Evolutionary conservation across 2,797 vertebrate genomes (phyloP).

Genomic region (Xenentodon cancila): DNA sequence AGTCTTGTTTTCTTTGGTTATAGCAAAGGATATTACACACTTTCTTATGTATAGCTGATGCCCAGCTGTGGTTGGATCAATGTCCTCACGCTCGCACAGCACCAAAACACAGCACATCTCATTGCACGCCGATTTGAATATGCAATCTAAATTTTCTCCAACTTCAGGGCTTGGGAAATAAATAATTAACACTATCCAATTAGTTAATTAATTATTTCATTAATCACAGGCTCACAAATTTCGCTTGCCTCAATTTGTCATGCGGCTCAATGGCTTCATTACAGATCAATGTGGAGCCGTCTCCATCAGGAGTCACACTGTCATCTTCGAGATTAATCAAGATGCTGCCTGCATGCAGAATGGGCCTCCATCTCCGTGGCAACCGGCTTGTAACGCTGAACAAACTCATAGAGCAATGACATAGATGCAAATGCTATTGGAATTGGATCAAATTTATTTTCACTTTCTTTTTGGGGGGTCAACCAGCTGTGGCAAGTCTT

Average conservation of each 20-base stretch:
- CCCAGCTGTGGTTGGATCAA: slow-evolving; percentile 16
- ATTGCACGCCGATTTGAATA: slow-evolving; percentile 39
- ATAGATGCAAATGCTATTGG: slow-evolving; percentile 16
- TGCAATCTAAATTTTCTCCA: slow-evolving; percentile 60
- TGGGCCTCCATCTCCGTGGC: slow-evolving; percentile 59
- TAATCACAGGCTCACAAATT: slow-evolving; percentile 77
- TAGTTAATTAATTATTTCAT: slow-evolving; percentile 80
- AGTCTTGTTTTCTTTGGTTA: no score
- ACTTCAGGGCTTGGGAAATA: slow-evolving; percentile 68
- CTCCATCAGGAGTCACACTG: slow-evolving; percentile 75
- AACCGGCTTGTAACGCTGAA: slow-evolving; percentile 48
- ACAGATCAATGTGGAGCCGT: slow-evolving; percentile 83
- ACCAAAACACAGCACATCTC: slow-evolving; percentile 45
- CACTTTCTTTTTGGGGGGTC: background rate
- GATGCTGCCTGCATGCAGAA: slow-evolving; percentile 79
- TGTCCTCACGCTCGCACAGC: slow-evolving; percentile 8
- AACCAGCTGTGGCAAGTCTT: background rate
- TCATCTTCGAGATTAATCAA: slow-evolving; percentile 87
- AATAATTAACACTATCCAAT: slow-evolving; percentile 75
- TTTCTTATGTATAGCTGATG: no score
- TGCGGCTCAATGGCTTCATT: slow-evolving; percentile 80
- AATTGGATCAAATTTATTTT: background rate
- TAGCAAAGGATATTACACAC: no score
- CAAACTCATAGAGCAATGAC: slow-evolving; percentile 32
- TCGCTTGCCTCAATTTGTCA: slow-evolving; percentile 76